A percentile compares a stretch with the other conserved stretches of the same genome.
Conservation (phyloP, 1,140 invertebrate genomes). For the Ceratosolen fusciceps region DNA sequence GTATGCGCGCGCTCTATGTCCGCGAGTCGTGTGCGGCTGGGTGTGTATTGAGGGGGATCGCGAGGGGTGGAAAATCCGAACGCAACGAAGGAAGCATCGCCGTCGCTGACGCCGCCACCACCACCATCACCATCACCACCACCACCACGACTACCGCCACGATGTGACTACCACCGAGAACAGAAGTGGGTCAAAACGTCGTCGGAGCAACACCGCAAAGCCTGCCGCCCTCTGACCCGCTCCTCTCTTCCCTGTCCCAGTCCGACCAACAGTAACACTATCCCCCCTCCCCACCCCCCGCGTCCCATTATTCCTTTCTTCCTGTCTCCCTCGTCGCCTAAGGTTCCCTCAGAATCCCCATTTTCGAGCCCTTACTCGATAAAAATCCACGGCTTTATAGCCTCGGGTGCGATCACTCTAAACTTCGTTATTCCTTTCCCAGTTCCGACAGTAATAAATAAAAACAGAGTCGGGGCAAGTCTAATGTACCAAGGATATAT, state of each 20-base stretch:
- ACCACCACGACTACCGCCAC: neutral
- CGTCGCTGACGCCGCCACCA: neutral
- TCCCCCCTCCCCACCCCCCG: too few species aligned
- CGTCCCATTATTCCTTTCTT: too few species aligned
- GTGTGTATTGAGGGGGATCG: neutral
- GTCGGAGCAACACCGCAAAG: neutral
- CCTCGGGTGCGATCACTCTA: neutral
- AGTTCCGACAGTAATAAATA: neutral
- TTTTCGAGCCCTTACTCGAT: neutral
- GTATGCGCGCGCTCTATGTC: too few species aligned
- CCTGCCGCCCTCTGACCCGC: neutral
- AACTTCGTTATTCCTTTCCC: neutral
- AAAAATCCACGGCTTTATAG: neutral
- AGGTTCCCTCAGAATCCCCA: neutral
- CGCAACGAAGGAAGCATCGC: slow-evolving; percentile 14
- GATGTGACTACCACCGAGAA: too few species aligned
- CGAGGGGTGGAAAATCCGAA: slow-evolving; percentile 35
- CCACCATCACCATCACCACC: too few species aligned
- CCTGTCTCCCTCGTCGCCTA: neutral
- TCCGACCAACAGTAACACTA: too few species aligned
- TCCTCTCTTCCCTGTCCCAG: too few species aligned
- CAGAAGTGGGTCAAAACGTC: slow-evolving; percentile 45
- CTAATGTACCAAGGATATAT: neutral
- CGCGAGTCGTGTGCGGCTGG: too few species aligned
- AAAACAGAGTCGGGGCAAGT: neutral